phyloP scores from a whole-genome alignment of 2,888 invertebrate species.

The Lucinisca nassula region DNA sequence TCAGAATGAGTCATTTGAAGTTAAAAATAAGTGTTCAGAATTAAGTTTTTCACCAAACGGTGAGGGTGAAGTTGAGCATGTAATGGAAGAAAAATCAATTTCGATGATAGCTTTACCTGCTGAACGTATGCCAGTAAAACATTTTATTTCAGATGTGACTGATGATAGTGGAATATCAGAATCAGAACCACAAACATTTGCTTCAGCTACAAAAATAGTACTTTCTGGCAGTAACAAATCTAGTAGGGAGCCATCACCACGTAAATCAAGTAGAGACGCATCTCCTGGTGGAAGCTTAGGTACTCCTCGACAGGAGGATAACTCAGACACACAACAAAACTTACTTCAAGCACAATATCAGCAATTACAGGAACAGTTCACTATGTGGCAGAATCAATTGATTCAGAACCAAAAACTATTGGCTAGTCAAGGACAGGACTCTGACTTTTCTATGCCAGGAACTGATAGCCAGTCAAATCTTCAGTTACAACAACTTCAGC shows the following conservation, averaged over 20 bases:
- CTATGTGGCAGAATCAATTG: constrained; percentile 84
- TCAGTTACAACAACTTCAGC: constrained; percentile 79
- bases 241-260: background rate
- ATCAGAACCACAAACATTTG: constrained; percentile 21
- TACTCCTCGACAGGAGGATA: background rate
- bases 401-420: constrained; percentile 82
- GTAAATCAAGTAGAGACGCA: background rate
- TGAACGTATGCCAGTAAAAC: constrained; percentile 64
- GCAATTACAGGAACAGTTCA: constrained; percentile 82
- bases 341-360: constrained; percentile 79
- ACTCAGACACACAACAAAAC: constrained; percentile 39
- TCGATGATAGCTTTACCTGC: constrained; percentile 79
- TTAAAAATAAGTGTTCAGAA: constrained; percentile 76
- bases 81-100: constrained; percentile 82
- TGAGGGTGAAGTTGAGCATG: constrained; percentile 79
- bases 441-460: constrained; percentile 54
- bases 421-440: constrained; percentile 49
- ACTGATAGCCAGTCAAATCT: constrained; percentile 73
- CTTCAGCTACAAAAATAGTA: constrained; percentile 62
- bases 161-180: constrained; percentile 35
- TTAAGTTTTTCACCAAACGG: constrained; percentile 76
- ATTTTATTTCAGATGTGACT: background rate
- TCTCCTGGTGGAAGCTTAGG: constrained; percentile 55
- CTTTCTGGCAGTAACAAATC: constrained; percentile 15
- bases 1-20: constrained; percentile 14